Base-by-base conservation (phyloP, 2,888 invertebrate species). In the Tinea trinotella region DNA sequence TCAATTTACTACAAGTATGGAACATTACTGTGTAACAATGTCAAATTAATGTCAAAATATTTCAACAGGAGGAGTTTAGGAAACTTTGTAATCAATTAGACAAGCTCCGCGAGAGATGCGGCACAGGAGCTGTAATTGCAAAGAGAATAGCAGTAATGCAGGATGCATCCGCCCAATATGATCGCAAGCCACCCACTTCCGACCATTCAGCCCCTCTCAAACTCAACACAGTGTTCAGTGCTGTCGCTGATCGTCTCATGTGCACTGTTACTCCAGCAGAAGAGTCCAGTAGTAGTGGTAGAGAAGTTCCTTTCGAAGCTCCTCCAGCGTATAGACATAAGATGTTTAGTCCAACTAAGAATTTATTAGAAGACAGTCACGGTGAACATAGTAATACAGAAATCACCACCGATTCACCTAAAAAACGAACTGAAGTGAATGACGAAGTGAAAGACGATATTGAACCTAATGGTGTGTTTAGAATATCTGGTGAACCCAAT, bases 81-180 rank as follows among this genome's bases (percentile, higher is more conserved):
- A 90, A 94, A 59, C 87, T 95, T 34, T 93, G 92, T 75, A 91
- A 91, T 36, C 94, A 95, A 68, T 79, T 95, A 40, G 94, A 94
- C 61, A 81, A 91, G 56, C 84, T 95, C n/a, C 92, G 92, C 60
- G 95, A 95, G 64, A 90, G 92, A 57, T 90, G 93, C 58, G 88
- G 93, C 13, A 90, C 92, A 0, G 93, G 93, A 64, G 88, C 91
- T 13, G 90, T 91, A 56, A 79, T 95, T 57, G 91, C 91, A 10
- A 89, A 91, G 55, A 92, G 93, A 64, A 92, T 95, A 59, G 87
- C 89, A 0, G 93, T 94, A 4, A 95, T 95, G 94, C 93, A 93
- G 64, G 93, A 93, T 57, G 94, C 93, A 0, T 91, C 92, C 0
- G 87, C 87, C 20, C 71, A 87, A 6, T 87, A 88, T 50, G 91